phyloP scores from a whole-genome alignment of 2,888 invertebrate species.

The Cyclophora punctaria region DNA sequence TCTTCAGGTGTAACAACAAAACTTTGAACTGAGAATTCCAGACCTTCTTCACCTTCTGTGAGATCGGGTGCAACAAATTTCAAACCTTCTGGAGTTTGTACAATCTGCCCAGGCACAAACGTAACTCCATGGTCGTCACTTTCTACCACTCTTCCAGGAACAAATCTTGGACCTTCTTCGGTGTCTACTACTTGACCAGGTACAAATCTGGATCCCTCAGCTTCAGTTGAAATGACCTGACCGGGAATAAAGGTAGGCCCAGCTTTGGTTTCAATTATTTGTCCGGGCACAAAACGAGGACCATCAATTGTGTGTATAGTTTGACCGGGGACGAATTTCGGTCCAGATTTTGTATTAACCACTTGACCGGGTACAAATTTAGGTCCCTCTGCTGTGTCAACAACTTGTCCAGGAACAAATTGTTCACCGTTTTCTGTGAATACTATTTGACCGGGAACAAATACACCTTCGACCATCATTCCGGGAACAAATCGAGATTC shows the following conservation, averaged over 20 bases:
- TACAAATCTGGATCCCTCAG: conserved; percentile 76
- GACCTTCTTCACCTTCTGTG: conserved; percentile 78
- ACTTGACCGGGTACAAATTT: conserved; percentile 88
- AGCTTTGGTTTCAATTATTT: conserved; percentile 83
- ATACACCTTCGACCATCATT: conserved; percentile 79
- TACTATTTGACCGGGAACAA: conserved; percentile 81
- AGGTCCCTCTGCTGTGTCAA: conserved; percentile 79
- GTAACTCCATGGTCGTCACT: conserved; percentile 81
- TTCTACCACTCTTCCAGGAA: conserved; percentile 83
- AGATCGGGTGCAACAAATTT: conserved; percentile 82
- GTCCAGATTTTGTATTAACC: conserved; percentile 79
- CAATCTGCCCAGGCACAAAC: conserved; percentile 86
- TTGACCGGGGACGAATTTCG: conserved; percentile 81
- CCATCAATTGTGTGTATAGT: conserved; percentile 82
- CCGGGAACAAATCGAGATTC: conserved; percentile 81
- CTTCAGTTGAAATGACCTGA: conserved; percentile 80
- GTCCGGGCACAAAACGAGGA: conserved; percentile 84
- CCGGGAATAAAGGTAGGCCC: conserved; percentile 87
- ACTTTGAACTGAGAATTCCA: conserved; percentile 82
- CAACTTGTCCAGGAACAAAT: conserved; percentile 82
- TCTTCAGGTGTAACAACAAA: conserved; percentile 75
- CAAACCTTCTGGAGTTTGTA: conserved; percentile 81
- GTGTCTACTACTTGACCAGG: conserved; percentile 84
- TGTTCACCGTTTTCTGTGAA: conserved; percentile 81
- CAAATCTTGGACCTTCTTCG: conserved; percentile 80